Conservation (phyloP, 2,888 invertebrate genomes). For the Harpalus rubripes region DNA sequence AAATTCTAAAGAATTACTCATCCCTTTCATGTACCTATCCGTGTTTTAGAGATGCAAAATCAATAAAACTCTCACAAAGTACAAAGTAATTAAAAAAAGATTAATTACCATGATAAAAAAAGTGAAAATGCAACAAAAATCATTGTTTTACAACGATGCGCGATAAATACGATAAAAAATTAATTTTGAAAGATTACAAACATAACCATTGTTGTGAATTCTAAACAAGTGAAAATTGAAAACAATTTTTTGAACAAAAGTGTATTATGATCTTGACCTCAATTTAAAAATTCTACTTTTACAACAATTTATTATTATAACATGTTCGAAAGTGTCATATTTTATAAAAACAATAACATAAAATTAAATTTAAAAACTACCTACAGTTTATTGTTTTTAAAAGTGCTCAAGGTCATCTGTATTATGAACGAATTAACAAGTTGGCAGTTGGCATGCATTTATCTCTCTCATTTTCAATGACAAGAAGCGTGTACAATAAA, state of each 20-base stretch:
- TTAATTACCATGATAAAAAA: slow-evolving; percentile 11
- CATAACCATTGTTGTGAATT: too few species aligned
- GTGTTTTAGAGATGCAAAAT: slow-evolving; percentile 5
- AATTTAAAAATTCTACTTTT: background rate
- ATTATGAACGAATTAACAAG: too few species aligned
- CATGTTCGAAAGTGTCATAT: background rate
- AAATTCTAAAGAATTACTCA: too few species aligned
- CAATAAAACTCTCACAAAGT: background rate
- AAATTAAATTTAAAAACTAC: too few species aligned
- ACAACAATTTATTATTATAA: background rate
- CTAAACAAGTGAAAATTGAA: background rate
- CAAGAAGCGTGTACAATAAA: too few species aligned
- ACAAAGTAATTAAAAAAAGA: background rate
- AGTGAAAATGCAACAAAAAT: slow-evolving; percentile 4
- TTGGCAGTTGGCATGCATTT: too few species aligned
- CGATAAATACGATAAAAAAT: background rate
- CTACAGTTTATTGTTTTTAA: too few species aligned
- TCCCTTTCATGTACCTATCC: too few species aligned
- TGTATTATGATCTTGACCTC: background rate
- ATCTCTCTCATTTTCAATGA: too few species aligned
- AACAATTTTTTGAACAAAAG: background rate
- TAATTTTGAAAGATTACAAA: background rate
- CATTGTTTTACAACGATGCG: background rate
- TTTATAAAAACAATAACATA: too few species aligned
- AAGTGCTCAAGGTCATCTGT: too few species aligned